phyloP scores from a whole-genome alignment of 2,113 vertebrate genomes.

The Columbina picui region DNA sequence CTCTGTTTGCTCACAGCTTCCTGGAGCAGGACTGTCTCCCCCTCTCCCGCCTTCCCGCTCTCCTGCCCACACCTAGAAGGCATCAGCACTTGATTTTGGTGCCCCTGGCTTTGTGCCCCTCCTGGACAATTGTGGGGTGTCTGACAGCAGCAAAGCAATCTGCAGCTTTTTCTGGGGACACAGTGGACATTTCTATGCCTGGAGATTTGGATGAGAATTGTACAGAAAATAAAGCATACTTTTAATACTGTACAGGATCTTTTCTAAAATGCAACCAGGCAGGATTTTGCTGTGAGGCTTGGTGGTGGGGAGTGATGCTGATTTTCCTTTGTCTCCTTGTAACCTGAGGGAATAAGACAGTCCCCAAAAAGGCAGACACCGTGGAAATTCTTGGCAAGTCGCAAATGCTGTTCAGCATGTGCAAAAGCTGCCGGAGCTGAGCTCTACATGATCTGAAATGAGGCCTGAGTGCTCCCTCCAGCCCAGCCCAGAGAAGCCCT shows the following conservation, averaged over 20 bases:
- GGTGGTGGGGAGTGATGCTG: not conserved
- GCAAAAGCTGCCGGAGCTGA: not conserved
- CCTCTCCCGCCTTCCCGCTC: not conserved
- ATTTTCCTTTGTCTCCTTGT: not conserved
- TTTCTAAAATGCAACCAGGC: not conserved
- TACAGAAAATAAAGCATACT: constrained; percentile 72
- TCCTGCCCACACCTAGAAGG: not conserved
- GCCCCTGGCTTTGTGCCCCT: not conserved
- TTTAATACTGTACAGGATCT: constrained; percentile 46
- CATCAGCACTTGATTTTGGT: constrained; percentile 46
- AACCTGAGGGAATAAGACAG: not conserved
- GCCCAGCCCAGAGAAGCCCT: not conserved
- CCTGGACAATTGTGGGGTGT: not conserved
- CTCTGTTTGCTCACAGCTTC: not conserved
- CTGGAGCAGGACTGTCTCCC: not conserved
- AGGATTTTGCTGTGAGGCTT: not conserved
- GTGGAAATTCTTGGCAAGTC: not conserved
- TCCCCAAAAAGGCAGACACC: not conserved
- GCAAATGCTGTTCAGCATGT: not conserved
- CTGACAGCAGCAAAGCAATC: not conserved
- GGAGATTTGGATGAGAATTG: constrained; percentile 25
- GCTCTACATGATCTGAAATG: not conserved
- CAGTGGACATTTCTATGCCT: not conserved
- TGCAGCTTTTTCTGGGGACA: not conserved
- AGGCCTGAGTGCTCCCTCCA: not conserved